Evolutionary conservation across 1,140 invertebrate species (phyloP).

Genomic region (Gerris buenoi): DNA sequence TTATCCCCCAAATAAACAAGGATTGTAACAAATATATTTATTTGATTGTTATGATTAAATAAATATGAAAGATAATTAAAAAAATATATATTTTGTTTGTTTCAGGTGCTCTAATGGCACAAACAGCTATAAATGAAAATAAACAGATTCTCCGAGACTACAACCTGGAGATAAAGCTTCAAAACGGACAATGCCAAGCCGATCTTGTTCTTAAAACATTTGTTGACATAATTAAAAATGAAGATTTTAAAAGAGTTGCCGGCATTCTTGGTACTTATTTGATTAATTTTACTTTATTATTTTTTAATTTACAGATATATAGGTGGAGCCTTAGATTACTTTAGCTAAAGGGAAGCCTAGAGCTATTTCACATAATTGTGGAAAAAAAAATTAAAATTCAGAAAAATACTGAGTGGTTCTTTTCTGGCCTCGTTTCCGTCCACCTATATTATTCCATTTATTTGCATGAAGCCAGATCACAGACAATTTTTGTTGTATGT

Average conservation of each 20-base stretch:
- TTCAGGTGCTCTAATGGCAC: constrained; percentile 47
- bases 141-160: constrained; percentile 43
- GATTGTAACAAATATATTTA: background rate
- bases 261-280: constrained; percentile 57
- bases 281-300: too few species aligned
- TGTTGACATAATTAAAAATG: constrained; percentile 50
- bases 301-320: too few species aligned
- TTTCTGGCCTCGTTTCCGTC: too few species aligned
- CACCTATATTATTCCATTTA: too few species aligned
- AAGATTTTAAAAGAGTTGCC: constrained; percentile 37
- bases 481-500: too few species aligned
- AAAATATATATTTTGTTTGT: too few species aligned
- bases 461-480: too few species aligned
- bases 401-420: too few species aligned
- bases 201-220: constrained; percentile 65
- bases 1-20: background rate
- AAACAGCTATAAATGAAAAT: constrained; percentile 47
- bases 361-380: too few species aligned
- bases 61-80: background rate
- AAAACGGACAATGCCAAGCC: constrained; percentile 54
- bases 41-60: background rate
- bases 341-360: too few species aligned
- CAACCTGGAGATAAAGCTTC: constrained; percentile 38
- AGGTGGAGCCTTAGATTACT: too few species aligned
- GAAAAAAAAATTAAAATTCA: too few species aligned